A percentile compares a stretch with the other conserved stretches of the same genome.
Evolutionary conservation across 2,888 invertebrate species (phyloP).

Genomic region (Amphipoea lucens): DNA sequence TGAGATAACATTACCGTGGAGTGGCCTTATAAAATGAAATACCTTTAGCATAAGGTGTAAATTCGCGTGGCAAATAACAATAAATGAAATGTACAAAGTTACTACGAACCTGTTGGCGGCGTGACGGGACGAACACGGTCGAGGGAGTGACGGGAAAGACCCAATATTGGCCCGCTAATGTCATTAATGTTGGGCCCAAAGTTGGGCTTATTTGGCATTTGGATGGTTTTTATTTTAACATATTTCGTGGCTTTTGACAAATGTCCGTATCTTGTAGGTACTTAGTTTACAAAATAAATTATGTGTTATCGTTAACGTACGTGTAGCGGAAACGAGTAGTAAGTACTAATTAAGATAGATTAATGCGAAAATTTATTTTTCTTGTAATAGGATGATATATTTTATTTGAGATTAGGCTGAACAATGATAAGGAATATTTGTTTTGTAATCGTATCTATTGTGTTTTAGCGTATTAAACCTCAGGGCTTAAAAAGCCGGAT

Average conservation of each 20-base stretch:
- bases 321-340: neutral
- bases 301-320: neutral
- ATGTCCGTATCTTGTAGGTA: neutral
- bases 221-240: conserved; percentile 37
- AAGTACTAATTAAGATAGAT: neutral
- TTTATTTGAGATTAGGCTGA: neutral
- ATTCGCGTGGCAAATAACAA: conserved; percentile 67
- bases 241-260: conserved; percentile 6
- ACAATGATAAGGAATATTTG: too few relatives aligned
- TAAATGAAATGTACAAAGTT: conserved; percentile 61
- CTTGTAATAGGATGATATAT: too few relatives aligned
- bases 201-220: conserved; percentile 59
- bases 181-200: conserved; percentile 66
- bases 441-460: neutral
- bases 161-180: conserved; percentile 68
- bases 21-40: conserved; percentile 34
- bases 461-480: neutral
- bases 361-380: neutral
- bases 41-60: conserved; percentile 66
- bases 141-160: conserved; percentile 80
- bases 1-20: too few relatives aligned
- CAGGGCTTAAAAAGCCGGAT: neutral
- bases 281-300: conserved; percentile 10
- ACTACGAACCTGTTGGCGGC: conserved; percentile 80
- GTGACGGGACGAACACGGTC: conserved; percentile 80